Evolutionary conservation across 2,113 vertebrate genomes (phyloP).

Genomic region (Rhipidura dahli): DNA sequence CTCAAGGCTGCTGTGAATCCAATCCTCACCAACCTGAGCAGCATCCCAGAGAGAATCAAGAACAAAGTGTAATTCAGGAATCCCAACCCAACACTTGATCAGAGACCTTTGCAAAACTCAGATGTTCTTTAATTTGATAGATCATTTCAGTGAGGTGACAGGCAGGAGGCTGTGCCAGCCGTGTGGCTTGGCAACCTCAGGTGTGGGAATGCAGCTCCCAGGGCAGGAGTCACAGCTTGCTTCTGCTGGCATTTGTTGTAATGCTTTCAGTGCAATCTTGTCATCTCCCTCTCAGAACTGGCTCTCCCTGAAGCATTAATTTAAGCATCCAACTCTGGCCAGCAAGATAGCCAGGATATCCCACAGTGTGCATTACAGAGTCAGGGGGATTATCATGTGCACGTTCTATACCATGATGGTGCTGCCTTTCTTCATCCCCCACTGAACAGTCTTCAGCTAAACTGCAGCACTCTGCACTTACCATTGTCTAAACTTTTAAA

Average conservation of each 20-base stretch:
- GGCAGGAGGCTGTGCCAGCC: neutral
- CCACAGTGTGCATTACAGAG: neutral
- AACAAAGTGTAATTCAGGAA: neutral
- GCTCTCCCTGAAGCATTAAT: neutral
- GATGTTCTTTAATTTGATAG: neutral
- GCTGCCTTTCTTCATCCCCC: neutral
- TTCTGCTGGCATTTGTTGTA: neutral
- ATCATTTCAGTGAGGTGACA: neutral
- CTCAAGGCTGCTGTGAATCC: neutral
- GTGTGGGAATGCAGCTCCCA: neutral
- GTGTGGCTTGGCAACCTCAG: neutral
- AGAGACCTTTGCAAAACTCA: neutral
- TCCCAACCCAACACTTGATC: neutral
- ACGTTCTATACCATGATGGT: fast-evolving
- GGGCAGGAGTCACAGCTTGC: neutral
- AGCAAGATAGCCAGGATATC: neutral
- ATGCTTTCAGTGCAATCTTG: neutral
- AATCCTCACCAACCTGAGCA: neutral
- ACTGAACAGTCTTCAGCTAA: neutral
- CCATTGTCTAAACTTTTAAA: neutral
- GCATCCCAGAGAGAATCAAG: neutral
- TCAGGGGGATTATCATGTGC: too few relatives aligned
- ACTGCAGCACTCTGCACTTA: neutral
- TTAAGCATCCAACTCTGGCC: neutral
- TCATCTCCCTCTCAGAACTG: neutral